A percentile compares a stretch with the other conserved stretches of the same genome.
Conservation (phyloP, 2,888 invertebrate genomes). For the Cecidostiba fungosa region DNA sequence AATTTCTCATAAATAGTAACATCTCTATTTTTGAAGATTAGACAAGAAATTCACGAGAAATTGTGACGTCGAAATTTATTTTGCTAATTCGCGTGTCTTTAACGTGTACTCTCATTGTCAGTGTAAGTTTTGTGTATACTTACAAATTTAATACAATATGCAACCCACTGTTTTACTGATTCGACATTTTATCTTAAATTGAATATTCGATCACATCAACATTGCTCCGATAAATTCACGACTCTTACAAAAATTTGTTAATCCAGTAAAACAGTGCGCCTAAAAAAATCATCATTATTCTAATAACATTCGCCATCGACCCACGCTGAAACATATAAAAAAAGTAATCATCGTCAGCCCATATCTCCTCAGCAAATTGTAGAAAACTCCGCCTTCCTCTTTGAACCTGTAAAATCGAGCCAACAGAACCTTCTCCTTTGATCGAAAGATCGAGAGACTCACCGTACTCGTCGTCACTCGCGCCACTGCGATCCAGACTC, state of each 20-base stretch:
- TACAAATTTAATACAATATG: neutral
- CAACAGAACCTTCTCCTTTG: neutral
- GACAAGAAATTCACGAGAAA: neutral
- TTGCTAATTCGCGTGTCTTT: neutral
- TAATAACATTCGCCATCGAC: neutral
- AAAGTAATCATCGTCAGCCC: neutral
- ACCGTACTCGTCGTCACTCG: constrained; percentile 91
- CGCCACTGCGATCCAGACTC: constrained; percentile 85
- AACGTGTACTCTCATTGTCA: neutral
- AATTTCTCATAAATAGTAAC: neutral
- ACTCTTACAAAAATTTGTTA: neutral
- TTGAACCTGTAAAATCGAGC: neutral
- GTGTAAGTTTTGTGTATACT: neutral
- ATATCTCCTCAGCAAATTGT: neutral
- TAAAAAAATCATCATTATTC: neutral
- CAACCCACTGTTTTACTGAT: neutral
- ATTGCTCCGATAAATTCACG: neutral
- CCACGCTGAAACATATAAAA: neutral
- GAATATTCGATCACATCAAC: neutral
- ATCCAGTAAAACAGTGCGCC: neutral
- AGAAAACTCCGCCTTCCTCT: neutral
- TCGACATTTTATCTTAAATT: too few relatives aligned
- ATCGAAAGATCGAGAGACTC: constrained; percentile 68
- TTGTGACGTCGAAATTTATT: neutral
- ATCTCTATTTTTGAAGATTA: neutral